Evolutionary conservation across 2,797 vertebrate genomes (phyloP).

Genomic region (Myotis vivesi): DNA sequence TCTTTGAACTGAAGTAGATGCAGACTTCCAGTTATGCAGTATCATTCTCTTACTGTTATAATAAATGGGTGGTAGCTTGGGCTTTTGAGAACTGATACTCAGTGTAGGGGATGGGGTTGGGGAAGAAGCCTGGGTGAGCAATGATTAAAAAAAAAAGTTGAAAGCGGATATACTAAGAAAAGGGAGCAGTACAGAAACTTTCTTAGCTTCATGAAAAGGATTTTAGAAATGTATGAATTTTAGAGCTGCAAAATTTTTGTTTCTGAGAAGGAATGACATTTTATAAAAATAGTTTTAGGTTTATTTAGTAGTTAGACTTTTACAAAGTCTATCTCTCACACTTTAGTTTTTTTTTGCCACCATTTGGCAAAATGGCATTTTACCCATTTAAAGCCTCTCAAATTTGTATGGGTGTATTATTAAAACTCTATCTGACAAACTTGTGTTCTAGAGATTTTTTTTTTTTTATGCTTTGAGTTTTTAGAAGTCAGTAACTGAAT

Average conservation of each 20-base stretch:
- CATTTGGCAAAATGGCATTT: not conserved
- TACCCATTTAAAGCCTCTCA: not conserved
- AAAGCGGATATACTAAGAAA: not conserved
- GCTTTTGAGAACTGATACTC: not conserved
- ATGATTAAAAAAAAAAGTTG: not conserved
- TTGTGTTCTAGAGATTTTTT: not conserved
- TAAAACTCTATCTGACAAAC: not conserved
- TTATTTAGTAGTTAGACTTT: conserved; percentile 2
- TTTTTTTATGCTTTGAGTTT: not conserved
- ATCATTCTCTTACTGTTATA: conserved; percentile 1
- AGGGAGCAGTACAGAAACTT: not conserved
- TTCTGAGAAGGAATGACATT: not conserved
- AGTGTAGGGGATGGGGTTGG: not conserved
- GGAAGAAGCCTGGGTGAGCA: not conserved
- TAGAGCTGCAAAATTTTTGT: not conserved
- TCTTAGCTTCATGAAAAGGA: not conserved
- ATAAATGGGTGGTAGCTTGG: not conserved
- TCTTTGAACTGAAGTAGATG: not conserved
- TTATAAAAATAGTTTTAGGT: not conserved
- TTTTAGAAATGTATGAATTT: not conserved
- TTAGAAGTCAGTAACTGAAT: not conserved
- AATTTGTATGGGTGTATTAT: not conserved
- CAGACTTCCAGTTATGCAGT: conserved; percentile 18
- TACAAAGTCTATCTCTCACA: not conserved
- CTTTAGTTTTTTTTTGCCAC: not conserved